Base-by-base conservation (phyloP, 2,113 vertebrate species). In the Upupa epops region DNA sequence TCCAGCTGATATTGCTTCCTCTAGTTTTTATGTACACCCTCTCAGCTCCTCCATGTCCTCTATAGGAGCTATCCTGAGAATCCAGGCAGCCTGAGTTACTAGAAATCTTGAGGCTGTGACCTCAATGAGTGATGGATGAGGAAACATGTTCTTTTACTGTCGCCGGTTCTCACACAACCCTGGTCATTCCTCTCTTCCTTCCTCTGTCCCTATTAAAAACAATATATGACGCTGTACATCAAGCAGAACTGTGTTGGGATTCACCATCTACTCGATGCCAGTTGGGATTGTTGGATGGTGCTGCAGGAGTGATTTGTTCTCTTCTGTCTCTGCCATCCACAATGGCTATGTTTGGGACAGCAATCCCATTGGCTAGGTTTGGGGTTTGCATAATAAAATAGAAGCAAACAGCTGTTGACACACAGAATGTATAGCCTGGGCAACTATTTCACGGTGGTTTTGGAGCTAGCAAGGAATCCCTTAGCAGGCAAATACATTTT, bases 1-100 rank as follows among this genome's bases (percentile, higher is more conserved):
- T 89, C 21, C 13, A 65, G 5, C n/a, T 86, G 0, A 0, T 59
- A 10, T 26, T 90, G 13, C 7, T 56, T 7, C 16, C 12, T 68
- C 16, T 10, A 12, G 16, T 54, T 91, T 90, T 36, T 17, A 28
- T 69, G 8, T 28, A 1, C 8, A 3, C 77, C 17, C 13, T 77
- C 26, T 74, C 2, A 31, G 6, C 42, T 76, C 3, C 17, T 71
- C 28, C 3, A 1, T 46, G 8, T 37, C 84, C 55, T 51, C 7
- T 14, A 55, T 63, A 64, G 8, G 17, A 68, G 26, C 56, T 48
- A 9, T 10, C 13, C 17, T 4, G 5, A 59, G 29, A 64, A 29
- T 78, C 48, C 45, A 71, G 45, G 37, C n/a, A 64, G 42, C 17
- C 34, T 70, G 48, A 54, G 19, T 63, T 59, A 32, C 31, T 45